A percentile compares a stretch with the other conserved stretches of the same genome.
phyloP scores from a whole-genome alignment of 2,113 vertebrate genomes.

The Notechis scutatus region DNA sequence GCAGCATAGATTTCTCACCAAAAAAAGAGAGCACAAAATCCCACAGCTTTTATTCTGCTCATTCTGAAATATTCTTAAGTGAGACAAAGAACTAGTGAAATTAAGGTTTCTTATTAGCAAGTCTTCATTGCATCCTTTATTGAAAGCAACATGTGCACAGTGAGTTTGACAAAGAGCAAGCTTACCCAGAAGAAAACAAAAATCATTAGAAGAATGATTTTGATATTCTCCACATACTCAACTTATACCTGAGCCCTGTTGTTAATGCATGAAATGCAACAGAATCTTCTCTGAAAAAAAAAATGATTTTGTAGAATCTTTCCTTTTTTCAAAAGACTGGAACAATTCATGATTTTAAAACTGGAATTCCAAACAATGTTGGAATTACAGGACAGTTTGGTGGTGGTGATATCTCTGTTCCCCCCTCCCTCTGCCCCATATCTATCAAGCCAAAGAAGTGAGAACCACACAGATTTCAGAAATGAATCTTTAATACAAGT shows the following conservation, averaged over 20 bases:
- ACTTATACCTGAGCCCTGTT: constrained; percentile 36
- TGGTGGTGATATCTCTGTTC: background rate
- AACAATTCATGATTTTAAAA: background rate
- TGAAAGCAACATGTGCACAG: constrained; percentile 34
- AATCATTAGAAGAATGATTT: constrained; percentile 36
- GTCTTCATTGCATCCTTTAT: constrained; percentile 41
- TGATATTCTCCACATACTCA: background rate
- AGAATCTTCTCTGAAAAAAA: constrained; percentile 14
- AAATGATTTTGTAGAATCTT: constrained; percentile 25
- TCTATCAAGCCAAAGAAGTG: background rate
- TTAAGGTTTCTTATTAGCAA: constrained; percentile 36
- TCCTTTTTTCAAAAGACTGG: background rate
- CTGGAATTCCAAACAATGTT: background rate
- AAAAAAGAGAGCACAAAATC: background rate
- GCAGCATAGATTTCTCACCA: background rate
- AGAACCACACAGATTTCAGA: background rate
- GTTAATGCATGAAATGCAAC: constrained; percentile 36
- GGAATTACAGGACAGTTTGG: background rate
- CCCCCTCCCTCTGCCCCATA: background rate
- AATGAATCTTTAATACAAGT: background rate
- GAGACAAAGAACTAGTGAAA: background rate
- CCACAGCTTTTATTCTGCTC: background rate
- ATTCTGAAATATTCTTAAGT: background rate
- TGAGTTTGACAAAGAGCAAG: constrained; percentile 22
- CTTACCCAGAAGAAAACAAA: constrained; percentile 26